A percentile compares a stretch with the other conserved stretches of the same genome.
phyloP scores from a whole-genome alignment of 1,140 invertebrate genomes.

The Drosophila lowei region DNA sequence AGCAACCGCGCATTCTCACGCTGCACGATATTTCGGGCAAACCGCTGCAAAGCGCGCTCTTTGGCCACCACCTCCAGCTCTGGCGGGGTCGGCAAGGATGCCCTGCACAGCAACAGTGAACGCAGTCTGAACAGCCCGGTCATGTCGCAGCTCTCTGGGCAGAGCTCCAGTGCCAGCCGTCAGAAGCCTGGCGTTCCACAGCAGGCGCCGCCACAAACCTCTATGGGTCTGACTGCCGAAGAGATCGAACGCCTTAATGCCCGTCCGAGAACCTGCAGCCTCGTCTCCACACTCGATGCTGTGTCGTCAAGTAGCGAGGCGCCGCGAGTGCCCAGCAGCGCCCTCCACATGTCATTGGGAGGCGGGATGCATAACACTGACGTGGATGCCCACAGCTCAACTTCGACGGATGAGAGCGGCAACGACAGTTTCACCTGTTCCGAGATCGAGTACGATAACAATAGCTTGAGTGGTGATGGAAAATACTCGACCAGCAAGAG shows the following conservation, averaged over 20 bases:
- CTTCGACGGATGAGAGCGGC: conserved; percentile 96
- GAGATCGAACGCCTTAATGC: conserved; percentile 96
- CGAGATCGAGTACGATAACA: conserved; percentile 98
- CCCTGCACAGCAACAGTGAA: conserved; percentile 93
- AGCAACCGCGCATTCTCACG: conserved; percentile 95
- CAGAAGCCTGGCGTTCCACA: conserved; percentile 85
- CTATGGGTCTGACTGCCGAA: conserved; percentile 94
- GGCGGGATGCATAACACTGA: conserved; percentile 87
- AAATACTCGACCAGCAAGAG: conserved; percentile 90
- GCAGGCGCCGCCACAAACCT: conserved; percentile 86
- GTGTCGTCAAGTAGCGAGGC: conserved; percentile 96
- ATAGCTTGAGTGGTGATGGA: conserved; percentile 89
- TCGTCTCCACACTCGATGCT: conserved; percentile 95
- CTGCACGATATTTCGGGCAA: conserved; percentile 97
- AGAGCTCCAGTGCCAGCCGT: conserved; percentile 90
- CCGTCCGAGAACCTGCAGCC: conserved; percentile 91
- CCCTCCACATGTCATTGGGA: conserved; percentile 85
- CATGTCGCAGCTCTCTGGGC: conserved; percentile 93
- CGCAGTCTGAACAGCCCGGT: conserved; percentile 94
- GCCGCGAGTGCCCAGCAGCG: conserved; percentile 86
- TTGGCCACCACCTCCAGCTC: conserved; percentile 94
- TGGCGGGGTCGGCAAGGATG: conserved; percentile 91
- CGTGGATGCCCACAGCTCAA: conserved; percentile 90
- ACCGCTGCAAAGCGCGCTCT: conserved; percentile 92
- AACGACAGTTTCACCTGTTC: conserved; percentile 99